Conservation (phyloP, 2,888 invertebrate species). For the Drosophila mettleri region DNA sequence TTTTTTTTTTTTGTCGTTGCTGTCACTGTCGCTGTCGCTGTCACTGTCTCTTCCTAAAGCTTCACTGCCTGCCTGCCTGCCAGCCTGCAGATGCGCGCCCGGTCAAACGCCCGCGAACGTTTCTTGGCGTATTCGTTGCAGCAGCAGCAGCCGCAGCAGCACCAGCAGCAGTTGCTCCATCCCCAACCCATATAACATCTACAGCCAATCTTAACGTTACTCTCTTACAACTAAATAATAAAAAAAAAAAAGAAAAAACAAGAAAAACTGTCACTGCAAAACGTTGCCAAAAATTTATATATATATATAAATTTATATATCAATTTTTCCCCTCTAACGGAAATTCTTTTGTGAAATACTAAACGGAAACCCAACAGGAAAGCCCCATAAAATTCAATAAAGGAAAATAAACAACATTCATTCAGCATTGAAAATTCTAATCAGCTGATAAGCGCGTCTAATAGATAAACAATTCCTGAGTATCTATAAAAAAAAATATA, state of each 20-base stretch:
- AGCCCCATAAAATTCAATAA: neutral
- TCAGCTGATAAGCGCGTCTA: constrained; percentile 50
- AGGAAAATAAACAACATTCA: constrained; percentile 9
- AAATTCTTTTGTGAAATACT: constrained; percentile 12
- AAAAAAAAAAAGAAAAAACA: constrained; percentile 21
- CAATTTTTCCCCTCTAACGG: constrained; percentile 23
- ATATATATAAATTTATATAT: neutral
- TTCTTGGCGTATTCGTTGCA: constrained; percentile 41
- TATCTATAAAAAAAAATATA: neutral
- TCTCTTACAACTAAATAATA: constrained; percentile 27
- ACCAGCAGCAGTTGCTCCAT: constrained; percentile 23
- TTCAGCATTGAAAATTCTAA: constrained; percentile 35
- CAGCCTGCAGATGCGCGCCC: constrained; percentile 59
- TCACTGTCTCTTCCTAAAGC: constrained; percentile 42
- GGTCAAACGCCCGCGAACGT: constrained; percentile 43
- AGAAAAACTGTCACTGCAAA: constrained; percentile 11
- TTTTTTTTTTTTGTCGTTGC: constrained; percentile 8
- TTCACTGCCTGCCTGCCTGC: constrained; percentile 53
- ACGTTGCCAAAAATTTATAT: constrained; percentile 10
- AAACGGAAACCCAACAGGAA: constrained; percentile 12
- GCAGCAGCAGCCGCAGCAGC: constrained; percentile 31
- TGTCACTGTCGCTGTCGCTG: constrained; percentile 42
- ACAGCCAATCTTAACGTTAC: constrained; percentile 28
- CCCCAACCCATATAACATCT: constrained; percentile 4
- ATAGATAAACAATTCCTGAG: constrained; percentile 44